Base-by-base conservation (phyloP, 2,797 vertebrate genomes). In the Sorex maritimensis region DNA sequence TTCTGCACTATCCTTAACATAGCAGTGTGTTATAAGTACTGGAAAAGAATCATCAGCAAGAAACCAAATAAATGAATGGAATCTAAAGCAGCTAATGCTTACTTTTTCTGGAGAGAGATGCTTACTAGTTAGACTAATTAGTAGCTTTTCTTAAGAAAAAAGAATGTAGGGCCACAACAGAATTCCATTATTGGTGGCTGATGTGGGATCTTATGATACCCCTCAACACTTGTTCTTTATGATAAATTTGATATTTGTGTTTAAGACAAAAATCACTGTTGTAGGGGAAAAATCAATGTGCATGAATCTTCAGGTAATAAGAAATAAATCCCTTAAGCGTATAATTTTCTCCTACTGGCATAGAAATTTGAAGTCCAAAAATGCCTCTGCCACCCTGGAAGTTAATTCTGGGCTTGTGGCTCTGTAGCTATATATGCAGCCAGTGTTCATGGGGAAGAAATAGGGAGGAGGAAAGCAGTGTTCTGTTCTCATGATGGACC, bases 311-410 rank as follows among this genome's bases (percentile, higher is more conserved):
- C 26, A 1, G 55, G 38, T 93, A 94, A 88, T 95, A 94, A 95
- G 84, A 96, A 95, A 88, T 90, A 94, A 97, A 97, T 95, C 94
- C 82, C 79, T 90, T 96, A 97, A 97, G 93, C 92, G 94, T 96
- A 75, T 97, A 95, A 97, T 97, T 97, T 94, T 73, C 82, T 93
- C 38, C 71, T 88, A 52, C 69, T 82, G 69, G 85, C 73, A 17
- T 88, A 86, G 92, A 95, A 88, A 92, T 94, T 83, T 95, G 90
- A 94, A 90, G 95, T 92, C 81, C 81, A 95, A 93, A 90, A 94
- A 97, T 93, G 91, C 28, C 61, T 91, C 95, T 96, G 77, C 95
- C 85, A 69, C 83, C 17, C 0, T 74, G 81, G 67, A 92, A 63
- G 92, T 68, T 88, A 94, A 91, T 91, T 96, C 86, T 67, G 63